phyloP scores from a whole-genome alignment of 2,888 invertebrate species.

The Zele albiditarsus region DNA sequence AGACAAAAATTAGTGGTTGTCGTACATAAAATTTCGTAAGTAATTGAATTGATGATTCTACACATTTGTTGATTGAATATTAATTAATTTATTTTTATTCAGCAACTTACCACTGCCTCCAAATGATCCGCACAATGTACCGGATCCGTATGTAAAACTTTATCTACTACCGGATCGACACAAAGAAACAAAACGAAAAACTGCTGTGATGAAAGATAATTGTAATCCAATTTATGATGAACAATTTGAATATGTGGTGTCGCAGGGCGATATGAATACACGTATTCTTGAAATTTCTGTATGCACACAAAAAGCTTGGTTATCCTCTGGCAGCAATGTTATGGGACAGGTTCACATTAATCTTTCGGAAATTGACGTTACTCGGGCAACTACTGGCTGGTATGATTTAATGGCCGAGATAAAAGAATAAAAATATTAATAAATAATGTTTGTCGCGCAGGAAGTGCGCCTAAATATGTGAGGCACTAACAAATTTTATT shows the following conservation, averaged over 20 bases:
- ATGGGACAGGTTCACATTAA: constrained; percentile 86
- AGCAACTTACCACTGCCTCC: constrained; percentile 82
- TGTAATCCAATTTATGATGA: constrained; percentile 94
- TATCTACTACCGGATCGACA: constrained; percentile 89
- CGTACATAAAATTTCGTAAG: constrained; percentile 93
- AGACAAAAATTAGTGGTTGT: constrained; percentile 88
- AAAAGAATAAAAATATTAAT: constrained; percentile 51
- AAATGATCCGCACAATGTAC: constrained; percentile 87
- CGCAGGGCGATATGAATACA: constrained; percentile 84
- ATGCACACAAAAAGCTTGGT: constrained; percentile 89
- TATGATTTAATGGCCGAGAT: constrained; percentile 80
- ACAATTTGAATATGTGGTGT: constrained; percentile 91
- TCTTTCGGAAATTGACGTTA: constrained; percentile 80
- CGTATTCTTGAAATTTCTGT: constrained; percentile 89
- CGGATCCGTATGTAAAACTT: constrained; percentile 92
- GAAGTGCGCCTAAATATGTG: background rate
- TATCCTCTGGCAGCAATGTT: constrained; percentile 85
- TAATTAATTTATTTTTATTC: constrained; percentile 40
- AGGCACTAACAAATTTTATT: background rate
- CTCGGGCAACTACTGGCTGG: constrained; percentile 83
- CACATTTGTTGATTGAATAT: constrained; percentile 11
- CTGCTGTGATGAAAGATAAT: constrained; percentile 88
- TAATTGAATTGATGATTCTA: constrained; percentile 53
- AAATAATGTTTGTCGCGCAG: background rate
- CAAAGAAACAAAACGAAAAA: constrained; percentile 91